Base-by-base conservation (phyloP, 2,797 vertebrate genomes). In the Psittacula derbiana region DNA sequence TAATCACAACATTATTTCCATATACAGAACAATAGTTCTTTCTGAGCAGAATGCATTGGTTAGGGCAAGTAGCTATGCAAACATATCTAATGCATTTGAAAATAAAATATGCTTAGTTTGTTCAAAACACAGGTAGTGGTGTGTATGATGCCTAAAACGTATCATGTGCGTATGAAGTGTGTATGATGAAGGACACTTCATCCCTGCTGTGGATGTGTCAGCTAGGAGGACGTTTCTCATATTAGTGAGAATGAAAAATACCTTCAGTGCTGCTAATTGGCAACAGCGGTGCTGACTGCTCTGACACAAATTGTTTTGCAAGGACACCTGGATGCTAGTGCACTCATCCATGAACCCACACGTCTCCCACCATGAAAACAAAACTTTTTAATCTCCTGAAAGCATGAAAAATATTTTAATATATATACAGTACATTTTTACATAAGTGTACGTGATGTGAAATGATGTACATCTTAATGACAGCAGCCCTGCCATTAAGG, bases 111-210 rank as follows among this genome's bases (percentile, higher is more conserved):
- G 3, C 11, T 30, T 40, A 28, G 8, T 79, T 86, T 53, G 52
- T 72, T 83, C 40, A 69, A 65, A 89, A 62, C 30, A 65, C 15
- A 43, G 1, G 1, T 33, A 67, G 79, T 16, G 28, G 18, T 49
- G 24, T 30, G 10, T 28, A 43, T 7, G 36, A 73, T 21, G 23
- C 10, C 31, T 76, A 12, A 18, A 58, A 71, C 4, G 36, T 46
- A n/a, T 65, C 0, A 0, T 5, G 25, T 3, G 6, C 2, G 0
- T 16, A 44, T 20, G 12, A 86, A 12, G 30, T 20, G 11, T 27
- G 15, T 11, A 23, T 17, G 21, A 60, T 0, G 2, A 83, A 31
- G 16, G 43, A n/a, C 38, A 40, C 20, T 72, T 86, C 33, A 70
- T 20, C 69, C 15, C 43, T 72, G n/a, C 60, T 70, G 33, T 52